phyloP scores from a whole-genome alignment of 2,797 vertebrate species.

The Pseudomugil gertrudae region DNA sequence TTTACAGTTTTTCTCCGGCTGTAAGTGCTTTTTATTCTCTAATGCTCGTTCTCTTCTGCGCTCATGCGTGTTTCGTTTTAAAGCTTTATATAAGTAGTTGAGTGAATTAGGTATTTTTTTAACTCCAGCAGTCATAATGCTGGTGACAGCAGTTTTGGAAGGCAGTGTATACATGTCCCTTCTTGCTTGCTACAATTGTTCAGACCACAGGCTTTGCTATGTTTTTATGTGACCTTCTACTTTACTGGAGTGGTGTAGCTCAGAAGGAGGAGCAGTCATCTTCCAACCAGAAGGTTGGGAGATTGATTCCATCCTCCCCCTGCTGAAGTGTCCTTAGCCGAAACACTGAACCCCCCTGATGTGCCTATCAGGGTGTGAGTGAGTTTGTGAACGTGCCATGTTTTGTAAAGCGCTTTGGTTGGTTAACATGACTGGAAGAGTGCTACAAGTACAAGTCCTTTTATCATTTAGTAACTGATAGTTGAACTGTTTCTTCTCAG shows the following conservation, averaged over 20 bases:
- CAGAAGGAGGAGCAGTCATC: too few species aligned
- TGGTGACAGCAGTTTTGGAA: conserved; percentile 12
- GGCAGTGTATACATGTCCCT: neutral
- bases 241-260: too few species aligned
- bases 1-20: conserved; percentile 34
- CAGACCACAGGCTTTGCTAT: conserved; percentile 18
- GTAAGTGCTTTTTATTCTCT: neutral
- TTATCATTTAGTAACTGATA: conserved; percentile 38
- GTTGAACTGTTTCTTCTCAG: conserved; percentile 73
- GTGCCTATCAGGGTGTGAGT: too few species aligned
- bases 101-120: conserved; percentile 6
- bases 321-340: too few species aligned
- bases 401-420: too few species aligned
- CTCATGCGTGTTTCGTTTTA: conserved; percentile 4
- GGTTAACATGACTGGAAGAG: too few species aligned
- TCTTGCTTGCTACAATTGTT: conserved; percentile 15
- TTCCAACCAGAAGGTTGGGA: too few species aligned
- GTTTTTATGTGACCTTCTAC: conserved; percentile 25
- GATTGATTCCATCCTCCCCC: too few species aligned
- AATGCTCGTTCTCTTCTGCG: neutral
- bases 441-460: too few species aligned
- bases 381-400: too few species aligned
- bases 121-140: conserved; percentile 4
- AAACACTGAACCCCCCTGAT: too few species aligned
- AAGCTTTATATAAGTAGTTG: neutral